Base-by-base conservation (phyloP, 2,888 invertebrate genomes). In the Hirtodrosophila cameraria region DNA sequence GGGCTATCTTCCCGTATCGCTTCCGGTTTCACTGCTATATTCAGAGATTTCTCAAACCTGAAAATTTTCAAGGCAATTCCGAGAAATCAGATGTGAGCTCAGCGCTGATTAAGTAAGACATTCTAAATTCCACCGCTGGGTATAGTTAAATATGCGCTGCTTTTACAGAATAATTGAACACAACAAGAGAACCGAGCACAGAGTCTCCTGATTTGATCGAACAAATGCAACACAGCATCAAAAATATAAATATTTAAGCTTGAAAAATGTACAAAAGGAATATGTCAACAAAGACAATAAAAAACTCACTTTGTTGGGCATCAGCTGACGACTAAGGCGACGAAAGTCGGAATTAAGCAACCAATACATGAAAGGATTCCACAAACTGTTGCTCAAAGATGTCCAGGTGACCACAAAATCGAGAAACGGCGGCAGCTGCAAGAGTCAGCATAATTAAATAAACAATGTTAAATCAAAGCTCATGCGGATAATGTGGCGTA, bases 301-400 rank as follows among this genome's bases (percentile, higher is more conserved):
- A 2, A 12, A 16, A 59, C 93, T 93, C 91, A 96, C 96, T 91
- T 94, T 95, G 75, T 93, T 94, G 82, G 95, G 94, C 64, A 96
- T 91, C 58, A 96, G 90, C 83, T 96, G 95, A 76, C 94, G 93
- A 88, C 96, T 95, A 78, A 96, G 94, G 75, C 96, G 93, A 81
- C 96, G 93, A 90, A 96, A 97, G 88, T 96, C 95, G 88, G 95
- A 95, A 91, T 96, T 96, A 75, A 97, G 92, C 38, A 96, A 92
- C 96, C 96, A 96, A 90, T 96, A 97, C 58, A 97, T 93, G 88
- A 97, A 96, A 1, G 96, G 96, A 90, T 97, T 96, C 96, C 96
- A 96, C 89, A 97, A 95, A 90, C 96, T 96, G 92, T 96, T 96
- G 90, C 96, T 96, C 52, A 96, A 92, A 2, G 96, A 96, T 77